Conservation (phyloP, 2,797 vertebrate genomes). For the Sebastes wilsoni region DNA sequence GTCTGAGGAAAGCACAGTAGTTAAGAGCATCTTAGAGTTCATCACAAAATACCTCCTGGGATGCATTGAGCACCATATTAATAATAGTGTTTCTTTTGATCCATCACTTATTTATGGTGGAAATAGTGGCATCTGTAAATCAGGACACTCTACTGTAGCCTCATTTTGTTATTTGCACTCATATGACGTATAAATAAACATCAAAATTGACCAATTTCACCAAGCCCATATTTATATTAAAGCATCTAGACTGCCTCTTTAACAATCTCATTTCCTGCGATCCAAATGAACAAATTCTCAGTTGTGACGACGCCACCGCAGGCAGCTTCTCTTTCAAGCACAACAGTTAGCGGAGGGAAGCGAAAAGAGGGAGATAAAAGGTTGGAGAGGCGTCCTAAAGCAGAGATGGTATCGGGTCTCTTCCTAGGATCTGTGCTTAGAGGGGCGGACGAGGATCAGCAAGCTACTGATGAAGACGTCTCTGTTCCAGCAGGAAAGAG, state of each 20-base stretch:
- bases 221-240: neutral
- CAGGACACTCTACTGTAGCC: neutral
- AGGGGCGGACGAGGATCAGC: constrained; percentile 63
- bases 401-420: constrained; percentile 65
- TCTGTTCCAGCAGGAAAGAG: constrained; percentile 50
- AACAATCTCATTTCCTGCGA: constrained; percentile 21
- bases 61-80: neutral
- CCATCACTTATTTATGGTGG: neutral
- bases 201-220: neutral
- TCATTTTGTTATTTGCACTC: neutral
- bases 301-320: constrained; percentile 36
- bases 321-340: constrained; percentile 40
- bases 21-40: neutral
- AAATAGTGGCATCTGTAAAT: neutral
- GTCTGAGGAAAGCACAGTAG: neutral
- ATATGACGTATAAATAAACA: neutral
- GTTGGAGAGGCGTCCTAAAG: constrained; percentile 64
- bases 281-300: constrained; percentile 26
- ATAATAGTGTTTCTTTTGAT: neutral
- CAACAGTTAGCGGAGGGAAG: constrained; percentile 35
- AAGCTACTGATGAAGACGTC: constrained; percentile 64
- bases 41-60: neutral
- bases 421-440: constrained; percentile 60
- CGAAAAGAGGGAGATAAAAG: constrained; percentile 56
- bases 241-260: constrained; percentile 3